A percentile compares a stretch with the other conserved stretches of the same genome.
phyloP scores from a whole-genome alignment of 2,888 invertebrate species.

The Diplazon laetatorius region DNA sequence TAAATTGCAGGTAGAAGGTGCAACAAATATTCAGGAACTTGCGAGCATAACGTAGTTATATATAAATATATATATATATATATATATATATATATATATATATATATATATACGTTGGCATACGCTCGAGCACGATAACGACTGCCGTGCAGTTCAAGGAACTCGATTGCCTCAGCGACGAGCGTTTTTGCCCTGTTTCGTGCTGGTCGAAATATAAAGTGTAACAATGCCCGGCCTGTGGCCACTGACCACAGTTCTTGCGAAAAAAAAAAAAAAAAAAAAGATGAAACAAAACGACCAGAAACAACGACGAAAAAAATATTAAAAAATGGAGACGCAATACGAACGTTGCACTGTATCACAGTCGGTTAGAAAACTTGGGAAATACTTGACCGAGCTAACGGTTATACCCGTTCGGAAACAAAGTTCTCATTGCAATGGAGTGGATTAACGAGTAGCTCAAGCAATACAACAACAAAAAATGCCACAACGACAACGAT shows the following conservation, averaged over 20 bases:
- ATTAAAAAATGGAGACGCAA: slow-evolving; percentile 41
- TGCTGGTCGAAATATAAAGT: slow-evolving; percentile 58
- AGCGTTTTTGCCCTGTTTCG: slow-evolving; percentile 55
- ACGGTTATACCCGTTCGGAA: slow-evolving; percentile 58
- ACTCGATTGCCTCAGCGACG: slow-evolving; percentile 56
- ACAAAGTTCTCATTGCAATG: slow-evolving; percentile 37
- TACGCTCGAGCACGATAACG: slow-evolving; percentile 23
- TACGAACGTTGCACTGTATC: slow-evolving; percentile 18
- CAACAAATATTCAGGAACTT: not conserved
- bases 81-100: not conserved
- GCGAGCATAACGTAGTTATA: not conserved
- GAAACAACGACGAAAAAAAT: slow-evolving; percentile 7
- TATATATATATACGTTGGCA: not conserved
- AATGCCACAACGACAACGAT: slow-evolving; percentile 1
- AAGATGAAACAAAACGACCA: slow-evolving; percentile 1
- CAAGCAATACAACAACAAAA: slow-evolving; percentile 14
- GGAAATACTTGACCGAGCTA: slow-evolving; percentile 53
- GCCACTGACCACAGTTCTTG: slow-evolving; percentile 39
- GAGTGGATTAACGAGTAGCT: slow-evolving; percentile 49
- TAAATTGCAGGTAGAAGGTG: not conserved
- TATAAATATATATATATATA: not conserved
- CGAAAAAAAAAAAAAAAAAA: slow-evolving; percentile 39
- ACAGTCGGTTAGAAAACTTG: slow-evolving; percentile 46
- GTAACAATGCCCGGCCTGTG: slow-evolving; percentile 52
- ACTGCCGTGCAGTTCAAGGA: slow-evolving; percentile 48